Conservation (phyloP, 2,113 vertebrate species). For the Turdus rufiventris region DNA sequence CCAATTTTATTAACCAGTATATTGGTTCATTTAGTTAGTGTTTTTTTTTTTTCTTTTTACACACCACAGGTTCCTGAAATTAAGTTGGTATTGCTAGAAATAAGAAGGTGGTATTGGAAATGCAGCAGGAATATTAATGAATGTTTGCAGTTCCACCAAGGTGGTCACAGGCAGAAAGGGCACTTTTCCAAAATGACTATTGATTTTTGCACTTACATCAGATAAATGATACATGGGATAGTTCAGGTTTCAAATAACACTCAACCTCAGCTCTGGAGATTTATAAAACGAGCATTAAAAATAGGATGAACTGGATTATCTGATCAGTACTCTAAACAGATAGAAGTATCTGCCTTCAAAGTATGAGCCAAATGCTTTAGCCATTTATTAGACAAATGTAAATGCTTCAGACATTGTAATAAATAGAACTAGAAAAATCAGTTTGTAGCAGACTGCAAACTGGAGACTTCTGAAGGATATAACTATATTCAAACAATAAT, state of each 20-base stretch:
- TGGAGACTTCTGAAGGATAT: not conserved
- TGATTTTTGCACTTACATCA: not conserved
- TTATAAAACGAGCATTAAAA: slow-evolving; percentile 20
- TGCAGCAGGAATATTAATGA: slow-evolving; percentile 27
- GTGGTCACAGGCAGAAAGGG: slow-evolving; percentile 22
- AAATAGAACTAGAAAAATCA: not conserved
- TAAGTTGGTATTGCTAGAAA: slow-evolving; percentile 40
- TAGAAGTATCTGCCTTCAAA: not conserved
- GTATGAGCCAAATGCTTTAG: not conserved
- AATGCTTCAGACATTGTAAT: not conserved
- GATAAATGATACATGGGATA: not conserved
- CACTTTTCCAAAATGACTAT: slow-evolving; percentile 24
- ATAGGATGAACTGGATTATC: not conserved
- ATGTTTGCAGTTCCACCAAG: slow-evolving; percentile 24
- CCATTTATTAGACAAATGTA: not conserved
- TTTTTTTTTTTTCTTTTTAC: not conserved
- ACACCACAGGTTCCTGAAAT: slow-evolving; percentile 48
- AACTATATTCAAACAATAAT: not conserved
- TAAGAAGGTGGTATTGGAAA: slow-evolving; percentile 6
- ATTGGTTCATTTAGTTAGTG: slow-evolving; percentile 36
- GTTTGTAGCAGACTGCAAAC: not conserved
- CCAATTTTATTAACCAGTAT: slow-evolving; percentile 30
- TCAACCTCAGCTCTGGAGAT: not conserved
- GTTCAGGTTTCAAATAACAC: not conserved
- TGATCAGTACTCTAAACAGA: not conserved